Conservation (phyloP, 2,888 invertebrate genomes). For the Drosophila cognata region DNA sequence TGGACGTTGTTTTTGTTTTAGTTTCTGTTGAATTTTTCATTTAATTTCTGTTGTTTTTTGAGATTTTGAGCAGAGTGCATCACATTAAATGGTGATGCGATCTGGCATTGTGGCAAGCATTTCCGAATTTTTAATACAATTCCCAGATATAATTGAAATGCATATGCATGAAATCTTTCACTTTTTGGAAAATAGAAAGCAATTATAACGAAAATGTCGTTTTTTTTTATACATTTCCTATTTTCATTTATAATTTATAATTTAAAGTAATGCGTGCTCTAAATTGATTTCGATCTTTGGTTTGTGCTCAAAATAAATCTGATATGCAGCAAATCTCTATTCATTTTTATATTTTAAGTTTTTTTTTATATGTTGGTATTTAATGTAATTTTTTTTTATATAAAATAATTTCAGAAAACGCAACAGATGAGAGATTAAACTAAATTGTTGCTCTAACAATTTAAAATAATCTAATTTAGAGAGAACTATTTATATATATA, state of each 20-base stretch:
- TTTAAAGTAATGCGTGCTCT: not conserved
- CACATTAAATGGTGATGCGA: slow-evolving; percentile 47
- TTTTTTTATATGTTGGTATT: not conserved
- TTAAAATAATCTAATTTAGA: too few species aligned
- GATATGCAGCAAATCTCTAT: not conserved
- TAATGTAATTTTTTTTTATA: too few species aligned
- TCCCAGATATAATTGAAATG: slow-evolving; percentile 1
- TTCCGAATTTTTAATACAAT: slow-evolving; percentile 21
- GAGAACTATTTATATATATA: too few species aligned
- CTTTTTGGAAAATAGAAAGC: not conserved
- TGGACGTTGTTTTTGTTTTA: slow-evolving; percentile 9
- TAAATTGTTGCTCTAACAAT: too few species aligned
- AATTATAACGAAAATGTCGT: not conserved
- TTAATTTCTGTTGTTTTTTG: slow-evolving; percentile 17
- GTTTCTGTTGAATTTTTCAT: slow-evolving; percentile 48
- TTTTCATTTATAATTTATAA: not conserved
- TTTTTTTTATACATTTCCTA: not conserved
- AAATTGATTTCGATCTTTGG: not conserved
- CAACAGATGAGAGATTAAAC: too few species aligned
- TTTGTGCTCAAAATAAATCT: not conserved
- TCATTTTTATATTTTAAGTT: not conserved
- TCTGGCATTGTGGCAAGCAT: slow-evolving; percentile 24
- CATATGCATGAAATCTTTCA: slow-evolving; percentile 10
- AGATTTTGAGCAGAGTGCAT: slow-evolving; percentile 35
- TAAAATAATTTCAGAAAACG: too few species aligned